phyloP scores from a whole-genome alignment of 2,113 vertebrate species.

The Electrona antarctica region DNA sequence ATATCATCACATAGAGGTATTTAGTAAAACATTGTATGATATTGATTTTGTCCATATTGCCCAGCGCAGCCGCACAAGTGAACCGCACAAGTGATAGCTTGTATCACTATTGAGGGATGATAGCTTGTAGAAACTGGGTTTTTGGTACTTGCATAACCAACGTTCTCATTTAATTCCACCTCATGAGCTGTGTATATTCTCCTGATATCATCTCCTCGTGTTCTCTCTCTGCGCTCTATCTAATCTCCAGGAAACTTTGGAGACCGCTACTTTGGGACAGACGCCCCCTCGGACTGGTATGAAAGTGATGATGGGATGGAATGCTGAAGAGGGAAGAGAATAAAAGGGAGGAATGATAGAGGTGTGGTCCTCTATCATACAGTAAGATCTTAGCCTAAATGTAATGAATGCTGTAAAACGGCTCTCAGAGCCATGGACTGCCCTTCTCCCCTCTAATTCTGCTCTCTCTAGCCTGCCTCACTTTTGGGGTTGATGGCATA shows the following conservation, averaged over 20 bases:
- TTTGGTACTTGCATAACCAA: too few relatives aligned
- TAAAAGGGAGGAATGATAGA: neutral
- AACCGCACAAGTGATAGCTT: too few relatives aligned
- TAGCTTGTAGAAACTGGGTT: too few relatives aligned
- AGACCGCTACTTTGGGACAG: constrained; percentile 90
- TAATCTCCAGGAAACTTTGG: constrained; percentile 86
- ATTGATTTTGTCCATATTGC: too few relatives aligned
- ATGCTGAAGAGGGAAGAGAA: constrained; percentile 65
- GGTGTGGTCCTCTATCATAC: neutral
- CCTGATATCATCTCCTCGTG: neutral
- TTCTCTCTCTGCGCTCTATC: constrained; percentile 6
- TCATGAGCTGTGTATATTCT: neutral
- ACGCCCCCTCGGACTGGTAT: constrained; percentile 81
- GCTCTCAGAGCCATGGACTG: neutral
- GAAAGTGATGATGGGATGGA: constrained; percentile 84
- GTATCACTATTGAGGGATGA: too few relatives aligned
- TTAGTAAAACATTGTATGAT: too few relatives aligned
- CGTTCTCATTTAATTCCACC: too few relatives aligned
- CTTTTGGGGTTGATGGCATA: neutral
- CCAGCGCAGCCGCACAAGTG: too few relatives aligned
- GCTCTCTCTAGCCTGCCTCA: neutral
- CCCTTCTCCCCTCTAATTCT: neutral
- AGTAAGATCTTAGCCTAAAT: constrained; percentile 22
- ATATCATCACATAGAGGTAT: too few relatives aligned
- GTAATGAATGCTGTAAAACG: neutral